Evolutionary conservation across 2,888 invertebrate genomes (phyloP), one percentile per base, ranked within the genome.

Genomic region (Chrysodeixis includens): DNA sequence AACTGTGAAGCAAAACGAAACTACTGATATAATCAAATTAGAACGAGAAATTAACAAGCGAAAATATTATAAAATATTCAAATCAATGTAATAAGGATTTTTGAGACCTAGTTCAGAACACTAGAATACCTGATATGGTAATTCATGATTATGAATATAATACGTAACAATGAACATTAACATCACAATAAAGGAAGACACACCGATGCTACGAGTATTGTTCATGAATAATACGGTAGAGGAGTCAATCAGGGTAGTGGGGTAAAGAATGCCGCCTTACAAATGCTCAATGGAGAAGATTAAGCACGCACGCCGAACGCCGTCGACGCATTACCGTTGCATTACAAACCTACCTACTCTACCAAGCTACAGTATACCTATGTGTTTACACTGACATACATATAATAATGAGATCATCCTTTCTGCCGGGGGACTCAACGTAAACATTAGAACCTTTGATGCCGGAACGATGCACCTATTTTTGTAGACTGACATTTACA

Each of bases 201-300:
- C n/a, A n/a, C 5, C 53, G 18, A 30, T 65, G 30, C 52, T 62
- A n/a, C n/a, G n/a, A n/a, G 44, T 30, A 69, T 65, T 57, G 51
- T 53, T 59, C 30, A 67, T 66, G 55, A 69, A 69, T 74, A 56
- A 57, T 73, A 81, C 71, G 79, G 68, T 81, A 76, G 79, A 74
- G 35, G 67, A 81, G 80, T 71, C 76, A 85, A 83, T 76, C 79
- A 79, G 79, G 78, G 74, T 75, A 83, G 78, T 79, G 73, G 82
- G 80, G 82, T 84, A 84, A 79, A 72, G 82, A 80, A 83, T 78
- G 78, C 78, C 82, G 82, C 78, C 83, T 82, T 78, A 84, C 85
- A 83, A 85, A 79, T 84, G 83, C 84, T 88, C 86, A 86, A 85
- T 87, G 84, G 76, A 82, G 78, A 81, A 93, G 93, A 94, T 94